Conservation (phyloP, 1,140 invertebrate genomes). For the Mesaphorura yosii region DNA sequence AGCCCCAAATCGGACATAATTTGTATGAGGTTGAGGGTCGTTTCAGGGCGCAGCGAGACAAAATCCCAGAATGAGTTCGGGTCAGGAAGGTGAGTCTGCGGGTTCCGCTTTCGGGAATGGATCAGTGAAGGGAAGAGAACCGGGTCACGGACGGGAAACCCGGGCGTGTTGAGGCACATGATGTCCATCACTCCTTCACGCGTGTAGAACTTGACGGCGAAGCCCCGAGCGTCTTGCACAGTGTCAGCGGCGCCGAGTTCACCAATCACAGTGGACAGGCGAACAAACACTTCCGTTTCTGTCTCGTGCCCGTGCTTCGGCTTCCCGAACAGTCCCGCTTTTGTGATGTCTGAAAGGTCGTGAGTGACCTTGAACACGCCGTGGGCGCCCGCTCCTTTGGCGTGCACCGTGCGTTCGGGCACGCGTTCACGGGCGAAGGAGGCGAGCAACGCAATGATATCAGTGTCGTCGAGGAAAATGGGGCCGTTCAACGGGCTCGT, state of each 20-base stretch:
- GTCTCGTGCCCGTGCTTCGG: too few species aligned
- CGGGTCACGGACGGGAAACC: constrained; percentile 48
- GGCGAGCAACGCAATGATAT: too few species aligned
- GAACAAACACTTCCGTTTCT: constrained; percentile 41
- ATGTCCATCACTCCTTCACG: constrained; percentile 48
- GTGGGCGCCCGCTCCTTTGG: too few species aligned
- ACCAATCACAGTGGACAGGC: constrained; percentile 54
- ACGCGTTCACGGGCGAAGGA: too few species aligned
- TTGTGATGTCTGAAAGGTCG: too few species aligned
- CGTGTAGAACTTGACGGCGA: constrained; percentile 48
- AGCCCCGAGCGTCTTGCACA: constrained; percentile 38
- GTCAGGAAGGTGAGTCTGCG: constrained; percentile 32
- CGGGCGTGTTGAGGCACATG: constrained; percentile 46
- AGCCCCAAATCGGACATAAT: constrained; percentile 46
- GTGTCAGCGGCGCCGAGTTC: constrained; percentile 48
- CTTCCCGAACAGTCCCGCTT: too few species aligned
- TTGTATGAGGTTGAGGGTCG: too few species aligned
- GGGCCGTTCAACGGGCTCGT: too few species aligned
- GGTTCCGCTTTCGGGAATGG: constrained; percentile 43
- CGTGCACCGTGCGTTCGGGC: too few species aligned
- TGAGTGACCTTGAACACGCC: too few species aligned
- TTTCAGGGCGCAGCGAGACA: constrained; percentile 42
- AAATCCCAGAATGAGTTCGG: constrained; percentile 47
- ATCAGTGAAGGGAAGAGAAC: constrained; percentile 40
- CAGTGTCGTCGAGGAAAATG: too few species aligned